Evolutionary conservation across 2,797 vertebrate genomes (phyloP).

Genomic region (Acipenser transmontanus): DNA sequence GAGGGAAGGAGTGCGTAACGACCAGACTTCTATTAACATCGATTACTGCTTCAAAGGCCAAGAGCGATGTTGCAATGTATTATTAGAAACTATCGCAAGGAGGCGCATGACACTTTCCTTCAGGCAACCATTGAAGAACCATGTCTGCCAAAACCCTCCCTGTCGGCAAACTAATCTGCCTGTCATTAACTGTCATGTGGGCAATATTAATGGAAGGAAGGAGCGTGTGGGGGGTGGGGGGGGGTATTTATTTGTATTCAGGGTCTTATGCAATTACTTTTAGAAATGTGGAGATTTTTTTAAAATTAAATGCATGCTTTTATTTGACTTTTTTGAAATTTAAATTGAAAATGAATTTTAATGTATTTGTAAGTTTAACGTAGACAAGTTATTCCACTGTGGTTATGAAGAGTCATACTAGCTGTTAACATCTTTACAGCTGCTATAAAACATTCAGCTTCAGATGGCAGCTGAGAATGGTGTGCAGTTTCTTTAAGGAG

Average conservation of each 20-base stretch:
- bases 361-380: background rate
- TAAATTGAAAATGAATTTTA: background rate
- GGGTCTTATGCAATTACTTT: background rate
- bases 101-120: conserved; percentile 25
- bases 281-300: background rate
- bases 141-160: background rate
- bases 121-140: conserved; percentile 20
- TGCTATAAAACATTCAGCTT: background rate
- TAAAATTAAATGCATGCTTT: background rate
- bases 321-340: background rate
- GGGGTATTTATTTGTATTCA: no score
- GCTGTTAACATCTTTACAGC: conserved; percentile 4
- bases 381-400: background rate
- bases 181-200: conserved; percentile 19
- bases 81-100: conserved; percentile 13
- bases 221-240: no score
- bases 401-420: conserved; percentile 1
- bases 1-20: background rate
- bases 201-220: no score
- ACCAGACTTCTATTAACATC: background rate
- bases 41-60: background rate
- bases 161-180: conserved; percentile 18
- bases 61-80: conserved; percentile 19
- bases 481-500: no score
- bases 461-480: background rate